Base-by-base conservation (phyloP, 2,113 vertebrate species). In the Condylura cristata region DNA sequence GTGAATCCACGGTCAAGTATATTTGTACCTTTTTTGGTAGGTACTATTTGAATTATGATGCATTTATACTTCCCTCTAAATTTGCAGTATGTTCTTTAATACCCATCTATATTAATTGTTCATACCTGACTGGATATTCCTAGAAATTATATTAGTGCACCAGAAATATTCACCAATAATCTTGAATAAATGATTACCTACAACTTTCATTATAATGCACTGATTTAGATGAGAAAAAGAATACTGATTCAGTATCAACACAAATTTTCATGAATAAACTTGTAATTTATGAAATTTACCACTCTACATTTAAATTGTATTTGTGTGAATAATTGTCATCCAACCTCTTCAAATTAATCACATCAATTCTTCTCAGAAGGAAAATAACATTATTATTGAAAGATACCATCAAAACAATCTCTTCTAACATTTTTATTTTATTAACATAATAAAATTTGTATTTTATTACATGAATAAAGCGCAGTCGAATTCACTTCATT, bases 241-340 rank as follows among this genome's bases (percentile, higher is more conserved):
- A 4, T 44, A 79, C 30, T 26, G 80, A 92, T 88, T 96, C 11
- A 34, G 79, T 86, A 80, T 90, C 96, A 95, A 95, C 20, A 85
- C 88, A 66, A 92, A 79, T 70, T 81, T 44, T 92, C 82, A 95
- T 89, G 81, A 65, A 56, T 79, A 51, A 74, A 91, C 61, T 90
- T 80, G 20, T 63, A 95, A 96, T 85, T 83, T 81, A 41, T 86
- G 46, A 85, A 63, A 88, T 63, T 74, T 58, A 89, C 53, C 0
- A 86, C 92, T 6, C 53, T 90, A 32, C 8, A 86, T 97, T 97
- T 91, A 85, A 90, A 81, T 96, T 82, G 44, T 61, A 17, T 93
- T 94, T 97, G 74, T 87, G 60, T 18, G 96, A 97, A 84, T 87
- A 90, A 92, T 1, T 41, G 74, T 93, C 76, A 79, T 84, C 65